A percentile compares a stretch with the other conserved stretches of the same genome.
Evolutionary conservation across 2,888 invertebrate genomes (phyloP).

Genomic region (Atrina japonica): DNA sequence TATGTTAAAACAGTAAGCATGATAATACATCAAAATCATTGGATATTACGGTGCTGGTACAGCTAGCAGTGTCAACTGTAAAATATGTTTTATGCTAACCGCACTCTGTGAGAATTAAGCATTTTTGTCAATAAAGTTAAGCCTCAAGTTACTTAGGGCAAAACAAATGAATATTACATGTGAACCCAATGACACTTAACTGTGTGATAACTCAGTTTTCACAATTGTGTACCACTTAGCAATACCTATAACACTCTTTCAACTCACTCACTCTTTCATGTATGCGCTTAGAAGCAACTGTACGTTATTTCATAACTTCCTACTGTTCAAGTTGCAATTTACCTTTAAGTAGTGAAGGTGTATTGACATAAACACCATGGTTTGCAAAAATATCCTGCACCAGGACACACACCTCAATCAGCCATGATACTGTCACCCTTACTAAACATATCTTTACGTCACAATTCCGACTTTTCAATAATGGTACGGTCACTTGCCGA

Average conservation of each 20-base stretch:
- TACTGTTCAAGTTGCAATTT: slow-evolving; percentile 49
- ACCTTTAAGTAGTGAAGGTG: slow-evolving; percentile 51
- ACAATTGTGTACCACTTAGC: slow-evolving; percentile 46
- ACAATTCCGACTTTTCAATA: slow-evolving; percentile 48
- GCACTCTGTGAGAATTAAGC: too few relatives aligned
- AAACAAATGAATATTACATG: slow-evolving; percentile 28
- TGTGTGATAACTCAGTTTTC: slow-evolving; percentile 14
- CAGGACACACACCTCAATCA: slow-evolving; percentile 46
- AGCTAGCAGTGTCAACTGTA: too few relatives aligned
- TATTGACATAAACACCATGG: slow-evolving; percentile 50
- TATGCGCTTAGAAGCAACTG: slow-evolving; percentile 42
- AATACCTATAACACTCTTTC: slow-evolving; percentile 48
- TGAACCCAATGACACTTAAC: slow-evolving; percentile 17
- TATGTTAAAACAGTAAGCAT: too few relatives aligned
- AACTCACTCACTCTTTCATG: too few relatives aligned
- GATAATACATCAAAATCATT: too few relatives aligned
- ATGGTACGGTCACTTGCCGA: slow-evolving; percentile 52
- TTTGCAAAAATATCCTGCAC: slow-evolving; percentile 56
- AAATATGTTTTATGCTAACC: too few relatives aligned
- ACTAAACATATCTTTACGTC: slow-evolving; percentile 30
- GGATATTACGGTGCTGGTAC: too few relatives aligned
- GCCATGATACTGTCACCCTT: slow-evolving; percentile 46
- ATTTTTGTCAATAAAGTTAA: neutral
- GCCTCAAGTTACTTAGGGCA: neutral
- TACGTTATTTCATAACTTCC: slow-evolving; percentile 45